phyloP scores from a whole-genome alignment of 2,113 vertebrate species.

The Psammodynastes pulverulentus region DNA sequence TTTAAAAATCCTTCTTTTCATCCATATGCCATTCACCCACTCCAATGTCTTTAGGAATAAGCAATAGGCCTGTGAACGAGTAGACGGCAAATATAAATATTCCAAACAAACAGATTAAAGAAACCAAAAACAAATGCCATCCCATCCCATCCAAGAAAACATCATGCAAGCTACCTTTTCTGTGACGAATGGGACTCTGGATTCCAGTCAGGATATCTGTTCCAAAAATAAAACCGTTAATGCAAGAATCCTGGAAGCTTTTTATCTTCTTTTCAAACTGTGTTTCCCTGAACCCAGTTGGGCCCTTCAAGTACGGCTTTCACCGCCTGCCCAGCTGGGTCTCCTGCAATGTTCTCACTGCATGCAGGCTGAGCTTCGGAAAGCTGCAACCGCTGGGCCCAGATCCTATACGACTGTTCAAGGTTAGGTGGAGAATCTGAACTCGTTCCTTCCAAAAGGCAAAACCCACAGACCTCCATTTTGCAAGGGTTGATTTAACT shows the following conservation, averaged over 20 bases:
- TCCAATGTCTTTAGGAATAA: background rate
- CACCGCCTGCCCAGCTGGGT: background rate
- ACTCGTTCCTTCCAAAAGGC: background rate
- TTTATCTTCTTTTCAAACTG: background rate
- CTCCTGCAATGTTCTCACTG: background rate
- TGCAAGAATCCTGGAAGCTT: background rate
- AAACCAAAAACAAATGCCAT: background rate
- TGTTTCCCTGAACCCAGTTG: background rate
- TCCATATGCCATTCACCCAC: background rate
- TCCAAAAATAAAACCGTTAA: background rate
- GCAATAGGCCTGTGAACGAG: too few relatives aligned
- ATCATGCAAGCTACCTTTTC: constrained; percentile 65
- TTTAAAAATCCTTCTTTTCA: background rate
- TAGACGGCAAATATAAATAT: too few relatives aligned
- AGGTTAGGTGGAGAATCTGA: background rate
- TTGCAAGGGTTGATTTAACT: background rate
- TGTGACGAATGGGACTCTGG: constrained; percentile 70
- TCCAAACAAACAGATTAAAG: too few relatives aligned
- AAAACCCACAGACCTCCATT: background rate
- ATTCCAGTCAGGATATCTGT: constrained; percentile 88
- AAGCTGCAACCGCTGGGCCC: background rate
- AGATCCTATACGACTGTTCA: background rate
- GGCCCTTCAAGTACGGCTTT: background rate
- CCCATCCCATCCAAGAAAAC: background rate
- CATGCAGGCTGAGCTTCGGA: background rate